These are phyloP conservation scores for Lasaia peninsularis DNA, from an alignment of 1,140 invertebrate genomes.

Conservation along the genomic window DNA sequence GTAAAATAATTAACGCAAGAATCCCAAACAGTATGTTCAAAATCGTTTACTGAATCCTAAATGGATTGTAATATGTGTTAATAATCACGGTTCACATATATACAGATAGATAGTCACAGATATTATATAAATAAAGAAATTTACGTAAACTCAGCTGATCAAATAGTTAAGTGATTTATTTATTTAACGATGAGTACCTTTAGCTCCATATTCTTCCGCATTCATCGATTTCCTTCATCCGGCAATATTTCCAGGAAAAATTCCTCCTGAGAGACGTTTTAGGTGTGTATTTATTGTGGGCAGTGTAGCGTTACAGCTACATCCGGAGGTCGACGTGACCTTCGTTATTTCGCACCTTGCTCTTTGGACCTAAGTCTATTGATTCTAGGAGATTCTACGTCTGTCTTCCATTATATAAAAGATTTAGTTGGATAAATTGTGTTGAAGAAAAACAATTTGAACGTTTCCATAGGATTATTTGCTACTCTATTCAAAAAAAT, in stretches of 20 bases:
- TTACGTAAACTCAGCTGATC: no score
- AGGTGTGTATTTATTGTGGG: conserved; percentile 31
- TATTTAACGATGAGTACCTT: neutral
- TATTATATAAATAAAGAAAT: no score
- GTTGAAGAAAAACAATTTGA: neutral
- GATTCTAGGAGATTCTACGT: neutral
- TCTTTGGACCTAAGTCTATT: neutral
- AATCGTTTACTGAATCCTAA: no score
- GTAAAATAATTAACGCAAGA: no score
- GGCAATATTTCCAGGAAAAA: conserved; percentile 25
- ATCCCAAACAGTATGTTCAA: no score
- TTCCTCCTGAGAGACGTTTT: conserved; percentile 29
- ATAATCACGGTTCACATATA: no score
- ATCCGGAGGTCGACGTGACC: conserved; percentile 35
- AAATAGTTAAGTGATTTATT: neutral
- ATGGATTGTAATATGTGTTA: no score
- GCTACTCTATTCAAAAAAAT: no score
- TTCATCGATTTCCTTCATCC: conserved; percentile 9
- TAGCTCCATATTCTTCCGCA: neutral
- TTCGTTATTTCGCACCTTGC: conserved; percentile 13
- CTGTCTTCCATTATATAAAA: neutral
- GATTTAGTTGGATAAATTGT: neutral
- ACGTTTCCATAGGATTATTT: no score
- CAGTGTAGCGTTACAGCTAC: conserved; percentile 32
- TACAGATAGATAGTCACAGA: no score